These are phyloP conservation scores for Psammodynastes pulverulentus DNA, from an alignment of 2,113 vertebrate species.

Conservation along the genomic window DNA sequence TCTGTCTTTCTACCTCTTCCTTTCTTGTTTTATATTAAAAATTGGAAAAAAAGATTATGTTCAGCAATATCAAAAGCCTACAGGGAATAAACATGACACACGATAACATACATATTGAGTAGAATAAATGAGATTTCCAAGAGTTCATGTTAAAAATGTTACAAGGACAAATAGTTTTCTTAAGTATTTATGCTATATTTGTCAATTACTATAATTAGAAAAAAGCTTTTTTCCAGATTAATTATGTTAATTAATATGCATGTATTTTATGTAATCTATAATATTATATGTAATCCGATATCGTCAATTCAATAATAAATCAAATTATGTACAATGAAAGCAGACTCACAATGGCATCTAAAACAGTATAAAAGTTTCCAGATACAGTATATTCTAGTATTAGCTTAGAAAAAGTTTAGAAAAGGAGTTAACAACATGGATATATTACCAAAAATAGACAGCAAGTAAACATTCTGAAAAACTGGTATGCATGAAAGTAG, in stretches of 20 bases:
- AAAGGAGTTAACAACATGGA: not conserved
- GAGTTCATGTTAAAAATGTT: not conserved
- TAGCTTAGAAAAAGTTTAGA: not conserved
- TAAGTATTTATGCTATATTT: not conserved
- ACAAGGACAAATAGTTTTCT: not conserved
- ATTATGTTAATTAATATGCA: not conserved
- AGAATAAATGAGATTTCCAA: conserved; percentile 1
- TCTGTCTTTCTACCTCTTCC: not conserved
- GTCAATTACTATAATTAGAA: not conserved
- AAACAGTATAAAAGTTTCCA: not conserved
- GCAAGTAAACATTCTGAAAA: not conserved
- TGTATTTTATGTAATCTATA: not conserved
- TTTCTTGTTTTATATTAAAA: not conserved
- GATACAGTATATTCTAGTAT: not conserved
- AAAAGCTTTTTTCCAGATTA: not conserved
- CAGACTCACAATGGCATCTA: not conserved
- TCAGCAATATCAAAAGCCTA: not conserved
- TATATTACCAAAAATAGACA: not conserved
- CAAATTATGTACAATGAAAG: not conserved
- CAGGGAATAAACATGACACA: not conserved
- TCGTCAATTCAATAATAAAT: not conserved
- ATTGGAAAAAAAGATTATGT: not conserved
- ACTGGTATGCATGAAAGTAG: not conserved
- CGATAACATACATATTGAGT: not conserved
- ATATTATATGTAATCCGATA: not conserved